Conservation (phyloP, 1,140 invertebrate genomes). For the Caenorhabditis briggsae region DNA sequence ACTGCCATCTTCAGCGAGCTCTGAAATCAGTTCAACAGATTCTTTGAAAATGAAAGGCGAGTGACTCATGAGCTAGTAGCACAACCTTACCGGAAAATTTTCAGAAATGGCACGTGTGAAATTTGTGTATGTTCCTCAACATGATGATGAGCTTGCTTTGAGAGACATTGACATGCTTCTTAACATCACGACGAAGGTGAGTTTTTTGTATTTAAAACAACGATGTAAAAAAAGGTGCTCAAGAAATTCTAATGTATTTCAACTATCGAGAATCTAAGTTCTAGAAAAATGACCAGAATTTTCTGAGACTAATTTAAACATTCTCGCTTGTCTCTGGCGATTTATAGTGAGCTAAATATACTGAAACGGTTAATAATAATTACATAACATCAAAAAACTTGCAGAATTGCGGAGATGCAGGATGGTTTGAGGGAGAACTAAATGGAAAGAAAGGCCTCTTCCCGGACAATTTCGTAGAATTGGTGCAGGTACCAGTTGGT, state of each 20-base stretch:
- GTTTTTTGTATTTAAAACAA: not conserved
- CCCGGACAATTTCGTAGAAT: slow-evolving; percentile 89
- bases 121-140: slow-evolving; percentile 57
- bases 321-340: too few species aligned
- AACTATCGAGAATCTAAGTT: too few species aligned
- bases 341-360: too few species aligned
- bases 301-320: too few species aligned
- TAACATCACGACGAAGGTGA: slow-evolving; percentile 18
- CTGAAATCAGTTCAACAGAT: not conserved
- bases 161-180: slow-evolving; percentile 16
- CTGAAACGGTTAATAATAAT: too few species aligned
- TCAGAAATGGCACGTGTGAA: slow-evolving; percentile 57
- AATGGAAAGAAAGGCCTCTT: slow-evolving; percentile 91
- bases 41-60: slow-evolving; percentile 24
- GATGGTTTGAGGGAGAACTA: slow-evolving; percentile 96
- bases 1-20: not conserved
- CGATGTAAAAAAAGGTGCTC: not conserved
- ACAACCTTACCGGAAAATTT: not conserved
- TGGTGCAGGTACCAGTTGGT: slow-evolving; percentile 48
- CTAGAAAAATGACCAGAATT: too few species aligned
- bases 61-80: not conserved
- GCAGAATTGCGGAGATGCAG: slow-evolving; percentile 89
- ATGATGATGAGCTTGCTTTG: slow-evolving; percentile 41
- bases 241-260: too few species aligned
- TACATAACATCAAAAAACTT: not conserved